phyloP scores from a whole-genome alignment of 2,888 invertebrate genomes.

The Apamea epomidion region DNA sequence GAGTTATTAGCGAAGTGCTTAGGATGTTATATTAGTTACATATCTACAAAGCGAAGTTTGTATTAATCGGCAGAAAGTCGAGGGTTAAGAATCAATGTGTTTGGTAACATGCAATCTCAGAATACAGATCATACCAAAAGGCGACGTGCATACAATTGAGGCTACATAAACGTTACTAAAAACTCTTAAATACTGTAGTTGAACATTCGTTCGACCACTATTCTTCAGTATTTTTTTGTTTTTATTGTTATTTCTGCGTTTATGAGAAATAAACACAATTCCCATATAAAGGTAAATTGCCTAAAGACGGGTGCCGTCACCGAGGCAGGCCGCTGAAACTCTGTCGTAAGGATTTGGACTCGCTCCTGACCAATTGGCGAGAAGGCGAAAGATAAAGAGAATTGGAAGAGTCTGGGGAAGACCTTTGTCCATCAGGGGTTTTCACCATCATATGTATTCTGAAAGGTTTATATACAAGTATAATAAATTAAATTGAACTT shows the following conservation, averaged over 20 bases:
- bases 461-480: neutral
- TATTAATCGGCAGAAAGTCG: neutral
- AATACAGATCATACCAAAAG: slow-evolving; percentile 1
- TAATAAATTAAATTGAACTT: neutral
- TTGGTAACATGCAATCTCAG: neutral
- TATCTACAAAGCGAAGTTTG: neutral
- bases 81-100: neutral
- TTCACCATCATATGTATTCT: neutral
- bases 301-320: neutral
- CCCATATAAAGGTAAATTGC: neutral
- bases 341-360: neutral
- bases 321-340: neutral
- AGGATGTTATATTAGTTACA: neutral
- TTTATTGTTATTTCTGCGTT: neutral
- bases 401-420: neutral
- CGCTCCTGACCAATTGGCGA: neutral
- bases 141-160: neutral
- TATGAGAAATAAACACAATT: neutral
- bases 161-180: too few relatives aligned
- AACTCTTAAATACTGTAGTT: neutral
- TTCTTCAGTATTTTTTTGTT: neutral
- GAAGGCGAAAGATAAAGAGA: neutral
- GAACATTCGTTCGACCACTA: neutral
- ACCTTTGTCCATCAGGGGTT: neutral
- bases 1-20: slow-evolving; percentile 14